phyloP scores from a whole-genome alignment of 1,140 invertebrate genomes.

The Drosophila setifemur region DNA sequence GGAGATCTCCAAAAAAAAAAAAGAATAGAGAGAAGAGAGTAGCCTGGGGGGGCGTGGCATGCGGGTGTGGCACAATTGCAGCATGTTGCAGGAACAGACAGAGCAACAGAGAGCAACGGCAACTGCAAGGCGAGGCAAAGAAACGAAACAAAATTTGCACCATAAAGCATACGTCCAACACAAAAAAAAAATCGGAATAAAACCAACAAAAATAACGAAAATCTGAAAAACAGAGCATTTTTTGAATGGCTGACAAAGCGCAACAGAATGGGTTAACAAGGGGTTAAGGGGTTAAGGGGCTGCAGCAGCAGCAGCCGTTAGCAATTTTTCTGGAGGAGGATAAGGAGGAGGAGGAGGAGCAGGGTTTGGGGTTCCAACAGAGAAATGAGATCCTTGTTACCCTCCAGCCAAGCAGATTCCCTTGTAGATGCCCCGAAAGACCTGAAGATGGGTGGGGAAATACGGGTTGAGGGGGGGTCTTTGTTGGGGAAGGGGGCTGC shows the following conservation, averaged over 20 bases:
- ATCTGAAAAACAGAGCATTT: constrained; percentile 7
- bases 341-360: constrained; percentile 19
- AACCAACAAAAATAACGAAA: neutral
- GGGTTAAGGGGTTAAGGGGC: neutral
- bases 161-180: constrained; percentile 37
- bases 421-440: neutral
- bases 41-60: neutral
- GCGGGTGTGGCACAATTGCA: constrained; percentile 57
- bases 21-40: neutral
- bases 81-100: constrained; percentile 50
- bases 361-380: constrained; percentile 1
- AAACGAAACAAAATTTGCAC: constrained; percentile 43
- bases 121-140: constrained; percentile 31
- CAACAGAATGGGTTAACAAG: constrained; percentile 28
- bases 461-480: constrained; percentile 1
- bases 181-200: constrained; percentile 22
- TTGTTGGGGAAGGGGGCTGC: too few species aligned
- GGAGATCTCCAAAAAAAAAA: neutral
- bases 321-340: neutral
- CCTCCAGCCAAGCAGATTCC: constrained; percentile 10
- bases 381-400: constrained; percentile 31
- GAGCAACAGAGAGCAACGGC: constrained; percentile 31
- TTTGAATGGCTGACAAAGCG: constrained; percentile 63
- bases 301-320: constrained; percentile 43
- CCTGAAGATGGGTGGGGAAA: constrained; percentile 17